Evolutionary conservation across 2,888 invertebrate genomes (phyloP).

Genomic region (Eudemis profundana): DNA sequence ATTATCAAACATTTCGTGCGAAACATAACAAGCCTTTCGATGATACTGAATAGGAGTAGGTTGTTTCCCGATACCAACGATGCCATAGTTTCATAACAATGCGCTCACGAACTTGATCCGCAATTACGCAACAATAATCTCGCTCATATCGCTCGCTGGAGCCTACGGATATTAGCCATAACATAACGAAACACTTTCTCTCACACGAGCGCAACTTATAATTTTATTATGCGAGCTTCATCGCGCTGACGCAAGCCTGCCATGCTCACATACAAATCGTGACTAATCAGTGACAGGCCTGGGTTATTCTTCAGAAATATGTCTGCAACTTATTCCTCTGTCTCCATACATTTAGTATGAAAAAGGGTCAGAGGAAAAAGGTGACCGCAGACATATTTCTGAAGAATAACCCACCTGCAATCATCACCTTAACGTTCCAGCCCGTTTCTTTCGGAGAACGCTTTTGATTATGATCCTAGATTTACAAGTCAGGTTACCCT

Average conservation of each 20-base stretch:
- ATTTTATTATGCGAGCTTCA: constrained; percentile 25
- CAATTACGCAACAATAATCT: constrained; percentile 18
- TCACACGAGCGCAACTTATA: constrained; percentile 14
- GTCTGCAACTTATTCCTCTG: too few species aligned
- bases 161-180: constrained; percentile 17
- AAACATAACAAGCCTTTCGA: not conserved
- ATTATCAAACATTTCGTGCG: not conserved
- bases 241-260: constrained; percentile 15
- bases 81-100: not conserved
- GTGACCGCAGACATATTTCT: too few species aligned
- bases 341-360: too few species aligned
- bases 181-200: constrained; percentile 27
- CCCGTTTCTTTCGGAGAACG: too few species aligned
- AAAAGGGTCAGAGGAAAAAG: too few species aligned
- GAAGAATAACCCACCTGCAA: too few species aligned
- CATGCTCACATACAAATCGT: constrained; percentile 29
- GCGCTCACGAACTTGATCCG: not conserved
- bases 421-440: too few species aligned
- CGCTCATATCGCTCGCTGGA: not conserved
- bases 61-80: not conserved
- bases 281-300: constrained; percentile 6
- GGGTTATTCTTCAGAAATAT: too few species aligned
- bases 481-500: too few species aligned
- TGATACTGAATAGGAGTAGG: too few species aligned
- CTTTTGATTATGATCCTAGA: too few species aligned